A percentile compares a stretch with the other conserved stretches of the same genome.
phyloP scores from a whole-genome alignment of 1,140 invertebrate species.

The Platyscapa corneri region DNA sequence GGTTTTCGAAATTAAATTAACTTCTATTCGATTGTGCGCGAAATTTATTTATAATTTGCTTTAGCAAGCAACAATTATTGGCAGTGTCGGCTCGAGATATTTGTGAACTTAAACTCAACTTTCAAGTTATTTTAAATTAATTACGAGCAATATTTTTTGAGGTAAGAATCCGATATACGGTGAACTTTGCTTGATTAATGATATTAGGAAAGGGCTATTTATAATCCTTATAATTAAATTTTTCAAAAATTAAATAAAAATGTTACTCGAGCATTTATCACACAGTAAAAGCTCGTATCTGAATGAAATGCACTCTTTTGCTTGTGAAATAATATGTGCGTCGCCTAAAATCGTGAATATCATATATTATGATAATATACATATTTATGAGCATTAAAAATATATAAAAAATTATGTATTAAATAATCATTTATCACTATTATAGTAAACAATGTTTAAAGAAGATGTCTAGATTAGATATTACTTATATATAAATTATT shows the following conservation, averaged over 20 bases:
- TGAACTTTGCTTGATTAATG: conserved; percentile 1
- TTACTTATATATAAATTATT: no score
- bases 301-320: not conserved
- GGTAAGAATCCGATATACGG: not conserved
- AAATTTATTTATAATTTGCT: not conserved
- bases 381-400: no score
- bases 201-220: not conserved
- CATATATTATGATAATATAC: not conserved
- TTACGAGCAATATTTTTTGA: not conserved
- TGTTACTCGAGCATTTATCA: not conserved
- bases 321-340: not conserved
- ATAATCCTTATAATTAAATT: not conserved
- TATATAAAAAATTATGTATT: no score
- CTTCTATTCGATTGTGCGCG: no score
- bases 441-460: not conserved
- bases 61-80: not conserved
- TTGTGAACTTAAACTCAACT: not conserved
- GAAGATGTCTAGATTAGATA: no score
- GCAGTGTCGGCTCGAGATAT: not conserved
- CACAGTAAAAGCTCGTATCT: not conserved
- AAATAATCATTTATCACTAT: not conserved
- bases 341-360: not conserved
- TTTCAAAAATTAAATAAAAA: not conserved
- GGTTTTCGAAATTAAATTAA: no score
- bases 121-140: not conserved